phyloP scores from a whole-genome alignment of 2,797 vertebrate genomes.

The Poeciliopsis gracilis region DNA sequence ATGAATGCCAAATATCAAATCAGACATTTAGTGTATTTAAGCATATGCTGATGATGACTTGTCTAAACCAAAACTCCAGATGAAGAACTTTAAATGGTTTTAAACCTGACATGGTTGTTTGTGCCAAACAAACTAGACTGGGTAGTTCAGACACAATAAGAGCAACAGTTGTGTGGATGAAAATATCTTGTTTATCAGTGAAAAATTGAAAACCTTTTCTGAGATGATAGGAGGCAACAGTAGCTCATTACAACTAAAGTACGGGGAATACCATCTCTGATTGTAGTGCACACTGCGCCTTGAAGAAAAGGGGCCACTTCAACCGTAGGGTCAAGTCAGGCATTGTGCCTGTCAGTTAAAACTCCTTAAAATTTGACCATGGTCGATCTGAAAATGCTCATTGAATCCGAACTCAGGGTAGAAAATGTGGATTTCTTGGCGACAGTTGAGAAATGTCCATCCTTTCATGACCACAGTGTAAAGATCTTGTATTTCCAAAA shows the following conservation, averaged over 20 bases:
- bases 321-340: not conserved
- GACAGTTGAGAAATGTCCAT: not conserved
- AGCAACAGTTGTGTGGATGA: not conserved
- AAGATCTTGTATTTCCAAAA: not conserved
- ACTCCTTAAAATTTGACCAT: not conserved
- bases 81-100: not conserved
- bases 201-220: not conserved
- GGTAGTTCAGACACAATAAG: not conserved
- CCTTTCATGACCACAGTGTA: not conserved
- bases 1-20: not conserved
- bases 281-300: not conserved
- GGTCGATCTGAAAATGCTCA: not conserved
- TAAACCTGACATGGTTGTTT: not conserved
- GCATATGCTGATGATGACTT: not conserved
- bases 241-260: not conserved
- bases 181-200: not conserved
- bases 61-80: not conserved
- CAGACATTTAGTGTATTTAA: not conserved
- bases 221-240: not conserved
- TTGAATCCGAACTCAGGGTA: not conserved
- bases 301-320: not conserved
- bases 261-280: not conserved
- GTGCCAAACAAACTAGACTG: not conserved
- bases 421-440: not conserved
- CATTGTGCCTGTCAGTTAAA: not conserved